Evolutionary conservation across 2,113 vertebrate genomes (phyloP), one percentile per base, ranked within the genome.

Genomic region (Apeltes quadracus): DNA sequence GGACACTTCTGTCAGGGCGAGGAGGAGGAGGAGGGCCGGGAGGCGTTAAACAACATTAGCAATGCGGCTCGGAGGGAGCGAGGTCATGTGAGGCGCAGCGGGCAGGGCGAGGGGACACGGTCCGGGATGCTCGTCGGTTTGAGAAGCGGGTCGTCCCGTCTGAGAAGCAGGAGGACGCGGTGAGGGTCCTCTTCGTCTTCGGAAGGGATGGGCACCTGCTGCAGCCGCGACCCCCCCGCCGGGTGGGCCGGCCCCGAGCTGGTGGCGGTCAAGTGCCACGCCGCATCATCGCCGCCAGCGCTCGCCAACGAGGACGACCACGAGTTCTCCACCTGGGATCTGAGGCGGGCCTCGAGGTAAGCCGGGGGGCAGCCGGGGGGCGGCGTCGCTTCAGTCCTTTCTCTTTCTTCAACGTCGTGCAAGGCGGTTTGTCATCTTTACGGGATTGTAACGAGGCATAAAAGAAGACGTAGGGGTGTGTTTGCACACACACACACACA

Each of bases 241-340:
- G 53, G 2, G 22, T 82, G 74, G 23, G 39, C 62, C 0, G 85
- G 84, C 5, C 78, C 86, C 6, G 80, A 88, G 65, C 64, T 78
- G 38, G 89, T 91, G 7, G 36, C 66, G 22, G 43, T 91, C 50
- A 89, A 84, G 53, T 77, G 61, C 0, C 82, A 85, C 29, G 7
- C 65, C 0, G 6, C 67, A 32, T 84, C 84, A n/a, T n/a, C n/a
- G 88, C 72, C 78, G 5, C 36, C 50, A 58, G 32, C 55, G 18
- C 53, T 71, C 56, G 14, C 77, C 4, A 66, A 65, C 39, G 13
- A 57, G 0, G 29, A 59, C 3, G 67, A 79, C 46, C 71, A 81
- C 22, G 83, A 89, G 13, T 84, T 87, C 48, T 82, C 82, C 62
- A 86, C 88, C 0, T 90, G 88, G 89, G 83, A 92, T 54, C 70